These are phyloP conservation scores for Ganaspis brasiliensis DNA, from an alignment of 2,888 invertebrate genomes.

Conservation along the genomic window DNA sequence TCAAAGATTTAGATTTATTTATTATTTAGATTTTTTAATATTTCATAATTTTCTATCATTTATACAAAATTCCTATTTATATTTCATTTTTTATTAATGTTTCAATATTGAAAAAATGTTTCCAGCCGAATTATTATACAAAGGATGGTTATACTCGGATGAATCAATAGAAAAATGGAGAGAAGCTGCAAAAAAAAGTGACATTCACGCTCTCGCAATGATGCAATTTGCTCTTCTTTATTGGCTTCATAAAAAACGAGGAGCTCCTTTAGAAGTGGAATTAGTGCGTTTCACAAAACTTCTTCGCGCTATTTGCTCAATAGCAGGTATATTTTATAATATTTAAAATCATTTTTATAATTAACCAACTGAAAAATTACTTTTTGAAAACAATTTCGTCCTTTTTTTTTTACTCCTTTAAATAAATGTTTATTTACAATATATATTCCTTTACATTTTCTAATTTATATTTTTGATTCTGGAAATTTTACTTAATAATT, in stretches of 20 bases:
- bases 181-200: constrained; percentile 79
- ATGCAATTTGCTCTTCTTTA: constrained; percentile 87
- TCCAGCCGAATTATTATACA: constrained; percentile 78
- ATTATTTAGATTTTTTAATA: too few species aligned
- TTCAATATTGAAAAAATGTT: too few species aligned
- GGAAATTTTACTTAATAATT: not conserved
- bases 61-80: too few species aligned
- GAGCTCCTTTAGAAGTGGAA: constrained; percentile 82
- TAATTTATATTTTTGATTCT: constrained; percentile 2
- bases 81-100: too few species aligned
- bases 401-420: too few species aligned
- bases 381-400: too few species aligned
- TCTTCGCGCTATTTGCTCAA: constrained; percentile 85
- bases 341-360: not conserved
- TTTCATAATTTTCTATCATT: too few species aligned
- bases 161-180: constrained; percentile 78
- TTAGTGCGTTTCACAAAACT: constrained; percentile 87
- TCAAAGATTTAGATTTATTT: too few species aligned
- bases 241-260: constrained; percentile 84
- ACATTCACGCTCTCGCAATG: constrained; percentile 85
- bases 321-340: constrained; percentile 80
- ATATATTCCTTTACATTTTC: not conserved
- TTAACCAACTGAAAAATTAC: too few species aligned
- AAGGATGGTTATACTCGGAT: constrained; percentile 78
- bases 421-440: not conserved